Evolutionary conservation across 35 echinoderm and acorn worm species (phyloP), one percentile per base, ranked within the genome.

Genomic region (Apostichopus californicus): DNA sequence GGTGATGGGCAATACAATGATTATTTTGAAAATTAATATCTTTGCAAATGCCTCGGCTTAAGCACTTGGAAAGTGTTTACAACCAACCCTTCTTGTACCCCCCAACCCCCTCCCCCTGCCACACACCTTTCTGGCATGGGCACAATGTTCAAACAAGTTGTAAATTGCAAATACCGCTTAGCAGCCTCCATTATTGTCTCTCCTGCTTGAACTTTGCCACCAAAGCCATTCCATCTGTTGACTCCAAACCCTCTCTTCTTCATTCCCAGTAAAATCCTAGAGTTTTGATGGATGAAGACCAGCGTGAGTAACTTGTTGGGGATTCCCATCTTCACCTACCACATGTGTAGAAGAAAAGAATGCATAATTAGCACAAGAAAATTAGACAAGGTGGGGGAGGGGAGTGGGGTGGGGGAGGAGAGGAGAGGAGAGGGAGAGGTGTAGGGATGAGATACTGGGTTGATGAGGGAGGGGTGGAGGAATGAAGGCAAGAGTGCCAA

Each of bases 241-340:
- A 88, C 92, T 10, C 97, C 97, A 92, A 98, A 98, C 3, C 97
- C 97, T 86, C 97, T 75, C 79, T 98, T 98, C 93, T 98, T 98
- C 93, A 96, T 93, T 9, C 97, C 97, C 56, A 98, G 70, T 57
- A 98, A 86, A 17, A 98, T 78, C 13, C 88, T 61, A 5, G 61
- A 55, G 2, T 93, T 72, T 92, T 94, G 70, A 11, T 81, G 64
- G 22, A 94, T 90, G 6, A 96, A 90, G 1, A 98, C 97, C 0
- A 98, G 77, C 0, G 97, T 98, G 77, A 98, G 86, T 18, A 98
- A 78, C 77, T 98, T 98, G 81, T 96, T 96, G 60, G 96, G 94
- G 9, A 95, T 81, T 54, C 89, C 93, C 92, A 95, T 95, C 3
- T 15, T 59, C 58, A 61, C 58, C 34, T 46, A 46, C 34, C 3